Percentiles rank a stretch among this genome's conserved stretches.
phyloP scores from a whole-genome alignment of 2,797 vertebrate genomes.

The Siniperca undulata region DNA sequence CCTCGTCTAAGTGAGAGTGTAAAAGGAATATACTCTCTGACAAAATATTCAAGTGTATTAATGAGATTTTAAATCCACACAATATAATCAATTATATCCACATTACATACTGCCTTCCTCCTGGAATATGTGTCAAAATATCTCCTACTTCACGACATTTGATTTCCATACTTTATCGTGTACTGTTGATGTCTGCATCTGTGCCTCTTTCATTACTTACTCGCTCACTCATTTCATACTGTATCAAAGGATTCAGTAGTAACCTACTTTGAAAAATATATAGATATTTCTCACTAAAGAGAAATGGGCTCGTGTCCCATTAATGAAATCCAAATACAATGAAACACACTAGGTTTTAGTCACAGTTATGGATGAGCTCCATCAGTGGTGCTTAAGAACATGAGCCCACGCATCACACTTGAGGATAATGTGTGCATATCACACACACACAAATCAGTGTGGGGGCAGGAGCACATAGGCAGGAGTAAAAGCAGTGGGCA shows the following conservation, averaged over 20 bases:
- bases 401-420: slow-evolving; percentile 68
- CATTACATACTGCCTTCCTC: neutral
- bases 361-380: slow-evolving; percentile 63
- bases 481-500: slow-evolving; percentile 66
- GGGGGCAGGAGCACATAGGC: slow-evolving; percentile 64
- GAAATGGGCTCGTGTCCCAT: slow-evolving; percentile 24
- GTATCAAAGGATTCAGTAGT: slow-evolving; percentile 9
- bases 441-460: slow-evolving; percentile 54
- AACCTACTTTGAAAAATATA: slow-evolving; percentile 20
- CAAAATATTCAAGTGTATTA: neutral
- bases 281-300: slow-evolving; percentile 28
- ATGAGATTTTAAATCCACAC: slow-evolving; percentile 9
- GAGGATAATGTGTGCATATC: slow-evolving; percentile 51
- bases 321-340: slow-evolving; percentile 56
- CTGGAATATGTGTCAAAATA: neutral
- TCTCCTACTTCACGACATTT: neutral
- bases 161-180: neutral
- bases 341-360: slow-evolving; percentile 58
- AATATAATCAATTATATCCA: neutral
- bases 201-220: neutral
- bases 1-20: neutral
- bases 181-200: neutral
- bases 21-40: neutral
- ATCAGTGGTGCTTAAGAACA: slow-evolving; percentile 66
- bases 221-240: neutral